phyloP scores from a whole-genome alignment of 37 sponge, comb jelly and placozoan genomes.

The Aphrocallistes beatrix region DNA sequence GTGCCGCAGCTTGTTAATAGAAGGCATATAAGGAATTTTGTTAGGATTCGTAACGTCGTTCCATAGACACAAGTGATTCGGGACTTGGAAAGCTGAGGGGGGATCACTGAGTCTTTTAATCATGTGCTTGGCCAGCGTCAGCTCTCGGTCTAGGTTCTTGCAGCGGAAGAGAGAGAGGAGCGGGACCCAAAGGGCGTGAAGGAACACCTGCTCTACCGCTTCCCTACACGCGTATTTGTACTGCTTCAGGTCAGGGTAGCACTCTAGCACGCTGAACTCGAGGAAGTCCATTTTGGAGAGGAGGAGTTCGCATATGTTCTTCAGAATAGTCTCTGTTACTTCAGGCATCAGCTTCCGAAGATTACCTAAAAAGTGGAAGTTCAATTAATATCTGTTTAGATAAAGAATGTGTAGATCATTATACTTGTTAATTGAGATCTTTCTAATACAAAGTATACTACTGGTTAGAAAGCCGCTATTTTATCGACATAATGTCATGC shows the following conservation, averaged over 20 bases:
- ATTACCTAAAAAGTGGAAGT: neutral
- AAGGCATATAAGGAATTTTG: neutral
- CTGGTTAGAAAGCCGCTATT: too few species aligned
- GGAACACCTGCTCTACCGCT: neutral
- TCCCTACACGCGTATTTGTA: neutral
- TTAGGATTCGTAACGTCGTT: neutral
- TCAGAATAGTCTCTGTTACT: neutral
- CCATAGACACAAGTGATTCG: neutral
- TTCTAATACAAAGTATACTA: too few species aligned
- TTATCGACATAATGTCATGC: too few species aligned
- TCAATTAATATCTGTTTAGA: too few species aligned
- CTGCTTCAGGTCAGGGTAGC: neutral
- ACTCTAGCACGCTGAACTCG: neutral
- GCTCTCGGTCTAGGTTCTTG: slow-evolving; percentile 5
- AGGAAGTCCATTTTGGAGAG: slow-evolving; percentile 15
- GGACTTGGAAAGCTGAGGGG: neutral
- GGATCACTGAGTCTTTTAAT: neutral
- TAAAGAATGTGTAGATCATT: too few species aligned
- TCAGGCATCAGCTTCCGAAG: neutral
- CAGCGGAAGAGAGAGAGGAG: slow-evolving; percentile 8
- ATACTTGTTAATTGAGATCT: too few species aligned
- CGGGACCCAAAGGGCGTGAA: neutral
- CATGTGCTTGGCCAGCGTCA: neutral
- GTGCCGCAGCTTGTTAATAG: neutral
- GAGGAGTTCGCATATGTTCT: neutral